Evolutionary conservation across 1,140 invertebrate species (phyloP), one percentile per base, ranked within the genome.

Genomic region (Lepidurus packardi): DNA sequence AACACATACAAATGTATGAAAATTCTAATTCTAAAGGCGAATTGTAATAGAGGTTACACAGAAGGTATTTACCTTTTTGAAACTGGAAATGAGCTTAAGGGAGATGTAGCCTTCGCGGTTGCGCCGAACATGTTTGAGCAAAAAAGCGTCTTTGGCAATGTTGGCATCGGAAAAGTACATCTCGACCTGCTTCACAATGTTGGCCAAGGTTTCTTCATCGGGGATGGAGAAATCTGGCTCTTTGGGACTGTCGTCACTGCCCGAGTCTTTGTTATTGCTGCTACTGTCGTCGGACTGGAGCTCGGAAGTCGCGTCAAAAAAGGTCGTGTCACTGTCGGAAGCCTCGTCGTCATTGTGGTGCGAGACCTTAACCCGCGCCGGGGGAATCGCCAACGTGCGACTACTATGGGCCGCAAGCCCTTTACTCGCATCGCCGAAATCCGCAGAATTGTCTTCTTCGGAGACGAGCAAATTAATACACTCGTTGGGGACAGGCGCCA

Each of bases 51-150:
- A 4, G 34, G 34, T 4, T 34, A 34, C 34, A 34, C n/a, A 24
- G 43, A 74, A 25, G 41, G 43, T 42, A 25, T 74, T 87, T 41
- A 98, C 94, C 74, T 95, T 90, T 83, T 97, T 94, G 83, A 96
- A 95, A 81, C 94, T 96, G 1, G 95, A 96, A 76, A 97, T 95
- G 53, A 98, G 86, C 85, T 98, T 98, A 8, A 98, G 86, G 44
- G 93, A 96, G 1, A 98, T 95, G 85, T 93, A 98, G 10, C 96
- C 96, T 85, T 96, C 94, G 84, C 96, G 97, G 84, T 97, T 97
- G 34, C 95, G 88, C 44, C 94, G 90, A 4, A 98, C 95, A 84
- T 98, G 95, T 85, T 98, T 98, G 45, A 98, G 85, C 7, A 98
- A 86, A 85, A 98, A 98, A 2, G 95, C 94, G 84, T 98, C 95